Percentiles rank a stretch among this genome's conserved stretches.
These are phyloP conservation scores for Lasioglossum malachurum DNA, from an alignment of 2,888 invertebrate species.

Conservation along the genomic window DNA sequence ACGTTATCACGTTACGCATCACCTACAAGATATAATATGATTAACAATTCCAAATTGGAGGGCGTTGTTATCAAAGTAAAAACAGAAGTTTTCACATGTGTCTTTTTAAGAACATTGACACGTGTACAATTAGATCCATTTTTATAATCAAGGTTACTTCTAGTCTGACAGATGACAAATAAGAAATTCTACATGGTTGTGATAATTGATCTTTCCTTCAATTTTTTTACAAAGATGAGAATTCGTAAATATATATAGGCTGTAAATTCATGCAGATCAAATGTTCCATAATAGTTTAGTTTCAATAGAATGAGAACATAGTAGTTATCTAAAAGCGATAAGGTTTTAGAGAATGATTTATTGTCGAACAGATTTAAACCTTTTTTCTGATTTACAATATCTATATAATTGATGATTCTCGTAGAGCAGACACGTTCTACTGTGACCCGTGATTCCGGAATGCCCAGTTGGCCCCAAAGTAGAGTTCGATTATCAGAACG, in stretches of 20 bases:
- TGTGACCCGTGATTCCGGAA: not conserved
- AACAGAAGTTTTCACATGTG: slow-evolving; percentile 1
- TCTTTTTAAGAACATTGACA: slow-evolving; percentile 13
- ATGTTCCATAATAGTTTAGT: slow-evolving; percentile 2
- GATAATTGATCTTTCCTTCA: not conserved
- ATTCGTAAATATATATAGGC: not conserved
- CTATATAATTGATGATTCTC: not conserved
- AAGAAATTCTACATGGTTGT: not conserved
- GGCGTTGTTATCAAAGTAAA: not conserved
- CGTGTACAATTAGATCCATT: slow-evolving; percentile 10
- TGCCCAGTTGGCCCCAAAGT: not conserved
- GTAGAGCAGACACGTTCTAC: not conserved
- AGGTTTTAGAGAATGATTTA: slow-evolving; percentile 2
- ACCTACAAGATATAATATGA: slow-evolving; percentile 20
- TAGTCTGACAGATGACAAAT: slow-evolving; percentile 2
- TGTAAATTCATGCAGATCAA: not conserved
- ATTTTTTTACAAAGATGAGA: not conserved
- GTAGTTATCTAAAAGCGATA: not conserved
- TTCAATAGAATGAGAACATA: not conserved
- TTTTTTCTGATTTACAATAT: slow-evolving; percentile 5
- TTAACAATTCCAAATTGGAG: slow-evolving; percentile 10
- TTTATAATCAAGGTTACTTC: slow-evolving; percentile 6
- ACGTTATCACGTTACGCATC: slow-evolving; percentile 13
- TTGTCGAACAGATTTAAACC: not conserved
- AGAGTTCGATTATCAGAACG: not conserved